Percentiles rank a stretch among this genome's conserved stretches.
Conservation (phyloP, 2,113 vertebrate species). For the Pelvicachromis taeniatus region DNA sequence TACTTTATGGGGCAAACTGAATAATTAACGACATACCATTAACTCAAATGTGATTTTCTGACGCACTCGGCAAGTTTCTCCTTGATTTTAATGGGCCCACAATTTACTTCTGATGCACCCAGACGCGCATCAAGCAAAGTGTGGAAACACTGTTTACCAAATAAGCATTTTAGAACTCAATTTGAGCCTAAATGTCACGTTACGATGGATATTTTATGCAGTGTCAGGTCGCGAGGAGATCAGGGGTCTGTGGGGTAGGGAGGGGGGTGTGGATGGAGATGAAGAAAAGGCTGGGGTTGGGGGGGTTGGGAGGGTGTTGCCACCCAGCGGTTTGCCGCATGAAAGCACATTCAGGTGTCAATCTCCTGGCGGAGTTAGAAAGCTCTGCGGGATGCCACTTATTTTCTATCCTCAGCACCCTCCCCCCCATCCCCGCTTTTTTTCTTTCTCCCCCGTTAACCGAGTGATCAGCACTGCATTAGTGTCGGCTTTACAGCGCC, state of each 20-base stretch:
- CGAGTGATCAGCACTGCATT: conserved; percentile 48
- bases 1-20: conserved; percentile 44
- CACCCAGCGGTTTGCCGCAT: conserved; percentile 54
- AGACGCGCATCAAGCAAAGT: neutral
- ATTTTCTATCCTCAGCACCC: conserved; percentile 48
- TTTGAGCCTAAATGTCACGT: neutral
- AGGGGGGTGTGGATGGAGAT: neutral
- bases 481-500: conserved; percentile 6
- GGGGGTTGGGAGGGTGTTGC: neutral
- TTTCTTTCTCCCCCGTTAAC: conserved; percentile 10
- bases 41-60: conserved; percentile 37
- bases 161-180: conserved; percentile 8
- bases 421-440: neutral
- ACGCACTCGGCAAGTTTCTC: neutral
- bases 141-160: neutral
- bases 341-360: conserved; percentile 75
- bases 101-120: neutral
- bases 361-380: conserved; percentile 67
- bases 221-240: neutral
- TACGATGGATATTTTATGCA: neutral
- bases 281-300: neutral
- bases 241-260: neutral
- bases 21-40: conserved; percentile 48
- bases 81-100: conserved; percentile 9
- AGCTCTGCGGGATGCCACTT: conserved; percentile 64